Percentiles rank a stretch among this genome's conserved stretches.
These are phyloP conservation scores for Microdon myrmicae DNA, from an alignment of 2,888 invertebrate species.

Conservation along the genomic window DNA sequence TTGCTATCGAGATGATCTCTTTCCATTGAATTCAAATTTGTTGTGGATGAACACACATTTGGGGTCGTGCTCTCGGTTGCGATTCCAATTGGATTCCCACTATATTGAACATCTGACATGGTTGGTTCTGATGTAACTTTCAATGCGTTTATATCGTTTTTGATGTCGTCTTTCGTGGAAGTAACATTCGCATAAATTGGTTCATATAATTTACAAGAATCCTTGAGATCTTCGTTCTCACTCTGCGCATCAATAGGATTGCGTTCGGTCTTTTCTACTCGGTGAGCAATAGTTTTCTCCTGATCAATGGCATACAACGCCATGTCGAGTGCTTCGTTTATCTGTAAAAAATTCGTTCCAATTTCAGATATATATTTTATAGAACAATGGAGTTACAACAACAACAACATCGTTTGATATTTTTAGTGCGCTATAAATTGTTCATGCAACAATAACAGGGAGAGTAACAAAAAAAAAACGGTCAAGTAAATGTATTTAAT, in stretches of 20 bases:
- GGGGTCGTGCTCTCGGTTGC: constrained; percentile 55
- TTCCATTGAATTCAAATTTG: constrained; percentile 32
- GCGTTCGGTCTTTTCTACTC: constrained; percentile 60
- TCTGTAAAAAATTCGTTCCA: constrained; percentile 65
- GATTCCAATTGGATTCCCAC: constrained; percentile 26
- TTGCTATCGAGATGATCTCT: constrained; percentile 10
- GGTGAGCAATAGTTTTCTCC: constrained; percentile 45
- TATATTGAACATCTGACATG: constrained; percentile 20
- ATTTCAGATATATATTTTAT: neutral
- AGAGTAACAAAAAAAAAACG: constrained; percentile 32
- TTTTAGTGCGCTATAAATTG: constrained; percentile 29
- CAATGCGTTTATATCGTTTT: constrained; percentile 54
- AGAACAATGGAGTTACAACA: neutral
- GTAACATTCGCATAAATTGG: constrained; percentile 68
- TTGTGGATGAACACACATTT: too few relatives aligned
- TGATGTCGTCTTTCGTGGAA: constrained; percentile 58
- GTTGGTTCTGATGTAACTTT: constrained; percentile 43
- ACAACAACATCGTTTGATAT: too few relatives aligned
- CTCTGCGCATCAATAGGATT: constrained; percentile 41
- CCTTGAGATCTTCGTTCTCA: constrained; percentile 5
- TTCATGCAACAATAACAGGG: constrained; percentile 42
- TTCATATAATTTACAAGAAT: constrained; percentile 49
- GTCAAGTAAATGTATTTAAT: too few relatives aligned
- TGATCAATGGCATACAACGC: constrained; percentile 74
- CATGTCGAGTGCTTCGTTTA: constrained; percentile 73